Base-by-base conservation (phyloP, 2,113 vertebrate genomes). In the Eonycteris spelaea region DNA sequence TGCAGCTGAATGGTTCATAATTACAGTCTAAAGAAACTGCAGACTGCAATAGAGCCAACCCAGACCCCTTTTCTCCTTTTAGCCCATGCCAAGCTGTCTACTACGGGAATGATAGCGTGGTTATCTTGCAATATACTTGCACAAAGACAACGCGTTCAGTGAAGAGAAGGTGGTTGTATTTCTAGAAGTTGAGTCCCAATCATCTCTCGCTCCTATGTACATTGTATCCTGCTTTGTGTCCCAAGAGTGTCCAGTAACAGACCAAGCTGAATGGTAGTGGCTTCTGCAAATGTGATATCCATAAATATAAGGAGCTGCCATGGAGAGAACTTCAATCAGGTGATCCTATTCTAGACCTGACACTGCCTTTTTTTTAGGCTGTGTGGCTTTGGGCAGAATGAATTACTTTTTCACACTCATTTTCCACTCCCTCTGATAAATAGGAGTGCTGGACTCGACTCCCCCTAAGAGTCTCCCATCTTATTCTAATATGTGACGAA, bases 1-100 rank as follows among this genome's bases (percentile, higher is more conserved):
- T 98, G 98, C 96, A 96, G 95, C 96, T 97, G 98, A 98, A 96
- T 40, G 94, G 97, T 51, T 96, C 33, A 9, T 91, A 57, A 84
- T 97, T 79, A 75, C n/a, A 82, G 96, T 94, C 82, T 86, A 93
- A 94, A 97, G 96, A 98, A 95, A 95, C 79, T 55, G 2, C 96
- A 97, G 98, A 95, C 97, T 96, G 97, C 97, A 95, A 96, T 13
- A 55, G 61, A 74, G 65, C 4, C 35, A 2, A 70, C 86, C 92
- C 96, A 94, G 95, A 85, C 93, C 87, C 82, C 59, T 67, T 59
- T 82, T 87, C 92, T 92, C 84, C 94, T 73, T 43, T 43, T 45
- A 83, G 70, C 59, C 96, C 86, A 94, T 51, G 75, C 97, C 86
- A 92, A 85, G 87, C 26, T 24, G 28, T 10, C 91, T 96, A 92